A percentile compares a stretch with the other conserved stretches of the same genome.
Conservation (phyloP, 1,140 invertebrate species). For the Caenorhabditis briggsae region DNA sequence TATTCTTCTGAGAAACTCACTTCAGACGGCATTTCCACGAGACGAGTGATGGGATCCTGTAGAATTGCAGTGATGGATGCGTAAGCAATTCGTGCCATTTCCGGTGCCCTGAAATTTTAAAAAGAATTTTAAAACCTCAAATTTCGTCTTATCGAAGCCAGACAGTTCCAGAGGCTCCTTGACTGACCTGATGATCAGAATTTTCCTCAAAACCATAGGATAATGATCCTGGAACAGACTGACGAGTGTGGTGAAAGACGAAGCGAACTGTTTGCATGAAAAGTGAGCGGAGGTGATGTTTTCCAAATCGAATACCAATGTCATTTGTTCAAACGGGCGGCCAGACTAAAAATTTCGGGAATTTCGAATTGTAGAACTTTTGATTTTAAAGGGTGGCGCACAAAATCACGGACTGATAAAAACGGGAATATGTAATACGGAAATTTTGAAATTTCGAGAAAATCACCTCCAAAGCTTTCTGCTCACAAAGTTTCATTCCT, state of each 20-base stretch:
- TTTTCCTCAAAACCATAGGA: constrained; percentile 75
- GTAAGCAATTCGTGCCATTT: constrained; percentile 77
- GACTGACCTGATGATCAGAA: constrained; percentile 72
- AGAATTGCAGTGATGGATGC: constrained; percentile 76
- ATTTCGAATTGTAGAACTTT: too few relatives aligned
- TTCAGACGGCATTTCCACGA: constrained; percentile 77
- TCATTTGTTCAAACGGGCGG: constrained; percentile 78
- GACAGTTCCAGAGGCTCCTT: neutral
- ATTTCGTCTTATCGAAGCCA: neutral
- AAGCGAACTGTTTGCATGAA: constrained; percentile 76
- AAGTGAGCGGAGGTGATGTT: constrained; percentile 77
- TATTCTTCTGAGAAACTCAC: constrained; percentile 1
- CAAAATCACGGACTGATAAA: too few relatives aligned
- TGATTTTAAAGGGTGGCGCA: too few relatives aligned
- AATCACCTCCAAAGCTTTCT: constrained; percentile 67
- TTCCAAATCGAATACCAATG: constrained; percentile 77
- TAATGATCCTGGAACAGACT: constrained; percentile 77
- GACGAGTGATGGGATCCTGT: constrained; percentile 72
- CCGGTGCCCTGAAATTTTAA: constrained; percentile 69
- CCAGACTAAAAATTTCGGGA: constrained; percentile 73
- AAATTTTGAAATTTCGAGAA: too few relatives aligned
- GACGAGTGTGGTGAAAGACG: constrained; percentile 77
- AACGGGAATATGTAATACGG: too few relatives aligned
- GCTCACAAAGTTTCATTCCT: constrained; percentile 73
- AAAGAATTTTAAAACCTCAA: neutral